Evolutionary conservation across 2,113 vertebrate species (phyloP), one percentile per base, ranked within the genome.

Genomic region (Pontoporia blainvillei): DNA sequence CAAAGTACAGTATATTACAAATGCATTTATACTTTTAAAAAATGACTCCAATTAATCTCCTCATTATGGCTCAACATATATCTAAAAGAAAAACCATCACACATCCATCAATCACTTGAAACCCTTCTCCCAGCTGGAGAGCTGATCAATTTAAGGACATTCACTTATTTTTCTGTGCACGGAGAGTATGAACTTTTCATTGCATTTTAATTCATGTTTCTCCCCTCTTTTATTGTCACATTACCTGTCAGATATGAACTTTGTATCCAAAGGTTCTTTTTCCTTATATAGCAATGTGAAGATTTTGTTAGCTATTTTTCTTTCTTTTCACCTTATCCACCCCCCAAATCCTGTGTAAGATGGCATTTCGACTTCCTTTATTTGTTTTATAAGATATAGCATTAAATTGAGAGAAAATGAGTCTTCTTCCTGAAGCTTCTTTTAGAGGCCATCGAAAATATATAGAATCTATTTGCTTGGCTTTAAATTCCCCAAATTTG

Each of bases 161-260:
- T 98, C 94, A 95, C 95, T 98, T 98, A 97, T 97, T 98, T 98
- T 98, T 98, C 98, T 95, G 97, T 91, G 89, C 94, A 93, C 57
- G 62, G 95, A 97, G 97, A 97, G 8, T 96, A 96, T 98, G 98
- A 98, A 98, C 98, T 98, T 99, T 98, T 98, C 98, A 98, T 98
- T 98, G 97, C 1, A 0, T 97, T 98, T 84, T 95, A 97, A 98
- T 98, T 98, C 97, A 96, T 97, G 87, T 97, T 96, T 98, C 96
- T 59, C 0, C 62, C 91, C 76, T 81, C 71, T 91, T 92, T 95
- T 95, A 97, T 96, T 96, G 98, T 98, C 98, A 98, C 90, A 97
- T 98, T 98, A 98, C 90, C 97, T 98, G 96, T 98, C 96, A 98
- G 17, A 92, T 94, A 49, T 97, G 97, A 98, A 98, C 96, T 98